Percentiles rank a stretch among this genome's conserved stretches.
Conservation (phyloP, 2,113 vertebrate species). For the Chelonoidis abingdonii region DNA sequence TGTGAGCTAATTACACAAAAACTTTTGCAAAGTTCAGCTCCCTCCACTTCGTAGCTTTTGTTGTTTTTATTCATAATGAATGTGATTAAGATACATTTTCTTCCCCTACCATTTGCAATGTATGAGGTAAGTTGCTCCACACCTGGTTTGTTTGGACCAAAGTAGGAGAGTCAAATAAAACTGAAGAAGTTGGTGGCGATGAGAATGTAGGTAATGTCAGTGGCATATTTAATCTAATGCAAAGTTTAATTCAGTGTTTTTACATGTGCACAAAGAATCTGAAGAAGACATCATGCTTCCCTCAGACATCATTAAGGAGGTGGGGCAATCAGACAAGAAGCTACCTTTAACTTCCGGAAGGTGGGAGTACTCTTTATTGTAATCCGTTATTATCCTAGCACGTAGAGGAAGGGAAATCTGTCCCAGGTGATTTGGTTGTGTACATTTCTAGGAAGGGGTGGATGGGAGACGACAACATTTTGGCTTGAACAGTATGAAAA, state of each 20-base stretch:
- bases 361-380: rapidly evolving
- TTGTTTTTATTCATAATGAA: neutral
- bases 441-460: neutral
- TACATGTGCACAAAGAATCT: neutral
- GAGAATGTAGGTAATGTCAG: rapidly evolving
- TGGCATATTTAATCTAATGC: rapidly evolving
- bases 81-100: neutral
- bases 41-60: neutral
- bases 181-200: neutral
- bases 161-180: neutral
- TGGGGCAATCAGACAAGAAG: neutral
- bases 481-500: rapidly evolving
- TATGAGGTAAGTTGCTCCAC: neutral
- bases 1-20: constrained; percentile 40
- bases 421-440: neutral
- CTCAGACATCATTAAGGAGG: neutral
- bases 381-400: neutral
- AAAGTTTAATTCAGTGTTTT: neutral
- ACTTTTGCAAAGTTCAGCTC: constrained; percentile 28
- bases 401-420: neutral
- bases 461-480: rapidly evolving
- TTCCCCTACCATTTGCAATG: neutral
- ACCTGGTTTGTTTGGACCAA: neutral
- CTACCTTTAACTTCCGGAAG: neutral
- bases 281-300: neutral